Conservation (phyloP, 2,113 vertebrate genomes). For the Stegastes partitus region DNA sequence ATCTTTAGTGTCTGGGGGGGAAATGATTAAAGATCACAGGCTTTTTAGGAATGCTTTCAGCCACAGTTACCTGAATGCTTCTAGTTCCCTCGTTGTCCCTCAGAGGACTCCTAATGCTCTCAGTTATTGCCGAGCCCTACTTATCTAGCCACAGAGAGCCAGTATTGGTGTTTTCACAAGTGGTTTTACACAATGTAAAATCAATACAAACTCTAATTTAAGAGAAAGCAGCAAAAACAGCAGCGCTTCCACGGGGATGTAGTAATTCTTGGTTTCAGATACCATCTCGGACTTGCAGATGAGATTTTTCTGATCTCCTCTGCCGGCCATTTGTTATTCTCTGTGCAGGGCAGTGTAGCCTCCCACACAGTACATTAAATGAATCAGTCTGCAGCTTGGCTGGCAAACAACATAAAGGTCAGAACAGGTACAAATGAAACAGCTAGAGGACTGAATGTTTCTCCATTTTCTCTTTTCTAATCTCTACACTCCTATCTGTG, state of each 20-base stretch:
- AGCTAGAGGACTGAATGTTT: conserved; percentile 22
- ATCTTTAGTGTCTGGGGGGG: background rate
- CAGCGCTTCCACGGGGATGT: conserved; percentile 1
- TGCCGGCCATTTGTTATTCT: conserved; percentile 30
- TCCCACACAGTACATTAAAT: conserved; percentile 67
- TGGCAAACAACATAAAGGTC: conserved; percentile 40
- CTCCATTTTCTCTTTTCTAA: conserved; percentile 1
- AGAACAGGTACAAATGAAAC: conserved; percentile 33
- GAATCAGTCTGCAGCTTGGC: conserved; percentile 54
- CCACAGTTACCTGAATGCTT: background rate
- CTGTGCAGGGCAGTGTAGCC: conserved; percentile 40
- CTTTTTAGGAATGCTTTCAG: conserved; percentile 15
- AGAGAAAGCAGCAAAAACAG: conserved; percentile 11
- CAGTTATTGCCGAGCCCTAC: background rate
- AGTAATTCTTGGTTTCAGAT: conserved; percentile 22
- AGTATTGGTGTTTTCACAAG: background rate
- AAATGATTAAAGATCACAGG: conserved; percentile 16
- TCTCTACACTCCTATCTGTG: background rate
- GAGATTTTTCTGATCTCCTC: conserved; percentile 43
- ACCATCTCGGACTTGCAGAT: conserved; percentile 31
- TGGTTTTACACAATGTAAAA: conserved; percentile 15
- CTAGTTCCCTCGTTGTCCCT: background rate
- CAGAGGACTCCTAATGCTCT: background rate
- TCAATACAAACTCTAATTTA: background rate
- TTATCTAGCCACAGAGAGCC: background rate